Evolutionary conservation across 2,113 vertebrate species (phyloP).

Genomic region (Hypomesus transpacificus): DNA sequence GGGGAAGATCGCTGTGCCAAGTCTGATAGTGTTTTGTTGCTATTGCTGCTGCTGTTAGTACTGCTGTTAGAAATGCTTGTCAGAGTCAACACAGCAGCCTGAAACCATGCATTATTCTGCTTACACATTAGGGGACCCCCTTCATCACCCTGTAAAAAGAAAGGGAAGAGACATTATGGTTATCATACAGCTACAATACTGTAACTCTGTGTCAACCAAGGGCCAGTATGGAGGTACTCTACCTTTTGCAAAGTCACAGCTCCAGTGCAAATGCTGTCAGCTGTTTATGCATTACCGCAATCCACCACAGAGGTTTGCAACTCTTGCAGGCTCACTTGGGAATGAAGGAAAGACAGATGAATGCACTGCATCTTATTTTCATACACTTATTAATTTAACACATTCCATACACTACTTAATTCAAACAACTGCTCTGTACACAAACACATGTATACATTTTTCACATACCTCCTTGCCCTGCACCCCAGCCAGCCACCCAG

Average conservation of each 20-base stretch:
- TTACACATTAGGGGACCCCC: constrained; percentile 58
- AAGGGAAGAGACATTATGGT: background rate
- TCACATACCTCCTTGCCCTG: constrained; percentile 23
- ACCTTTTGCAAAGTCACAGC: constrained; percentile 45
- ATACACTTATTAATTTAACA: background rate
- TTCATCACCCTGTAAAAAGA: constrained; percentile 34
- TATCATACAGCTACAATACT: background rate
- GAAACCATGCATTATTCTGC: constrained; percentile 39
- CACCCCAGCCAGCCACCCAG: constrained; percentile 47
- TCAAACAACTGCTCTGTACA: background rate
- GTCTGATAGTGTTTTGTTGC: background rate
- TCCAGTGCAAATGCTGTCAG: constrained; percentile 44
- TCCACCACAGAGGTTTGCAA: constrained; percentile 27
- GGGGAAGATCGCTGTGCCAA: background rate
- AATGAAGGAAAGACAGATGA: background rate
- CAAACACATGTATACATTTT: constrained; percentile 3
- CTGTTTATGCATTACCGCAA: constrained; percentile 23
- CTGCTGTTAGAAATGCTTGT: no score
- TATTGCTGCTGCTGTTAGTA: background rate
- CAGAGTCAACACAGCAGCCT: constrained; percentile 39
- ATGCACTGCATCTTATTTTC: background rate
- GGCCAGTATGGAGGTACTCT: background rate
- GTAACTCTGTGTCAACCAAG: background rate
- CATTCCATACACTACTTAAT: no score
- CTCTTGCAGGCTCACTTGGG: constrained; percentile 55